Percentiles rank a stretch among this genome's conserved stretches.
Evolutionary conservation across 2,797 vertebrate species (phyloP).

Genomic region (Myotis pilosus): DNA sequence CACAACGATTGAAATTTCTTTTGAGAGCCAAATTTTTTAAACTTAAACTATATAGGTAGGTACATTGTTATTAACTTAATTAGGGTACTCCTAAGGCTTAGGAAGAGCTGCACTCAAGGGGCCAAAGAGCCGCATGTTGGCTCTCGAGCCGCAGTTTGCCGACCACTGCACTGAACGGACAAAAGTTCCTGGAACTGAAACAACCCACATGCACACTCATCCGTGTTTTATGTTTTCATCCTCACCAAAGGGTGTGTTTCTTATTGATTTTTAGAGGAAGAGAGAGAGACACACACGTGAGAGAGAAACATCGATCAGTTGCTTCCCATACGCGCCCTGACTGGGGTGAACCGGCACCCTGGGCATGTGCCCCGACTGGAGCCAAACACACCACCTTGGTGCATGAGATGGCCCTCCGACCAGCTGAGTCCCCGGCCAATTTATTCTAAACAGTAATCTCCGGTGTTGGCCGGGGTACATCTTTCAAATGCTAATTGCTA

Average conservation of each 20-base stretch:
- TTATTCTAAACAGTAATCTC: not conserved
- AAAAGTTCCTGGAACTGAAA: not conserved
- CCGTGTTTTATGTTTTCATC: not conserved
- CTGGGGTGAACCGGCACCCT: not conserved
- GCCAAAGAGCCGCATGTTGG: too few relatives aligned
- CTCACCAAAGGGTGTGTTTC: not conserved
- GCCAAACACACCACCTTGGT: not conserved
- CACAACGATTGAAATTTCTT: too few relatives aligned
- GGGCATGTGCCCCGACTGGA: not conserved
- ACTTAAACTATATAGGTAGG: too few relatives aligned
- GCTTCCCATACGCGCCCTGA: not conserved
- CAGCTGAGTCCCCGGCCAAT: not conserved
- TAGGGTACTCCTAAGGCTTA: too few relatives aligned
- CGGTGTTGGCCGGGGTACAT: not conserved
- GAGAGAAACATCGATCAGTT: not conserved
- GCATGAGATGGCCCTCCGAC: not conserved
- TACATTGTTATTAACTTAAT: too few relatives aligned
- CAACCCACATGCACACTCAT: not conserved
- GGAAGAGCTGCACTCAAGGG: too few relatives aligned
- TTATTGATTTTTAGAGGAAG: not conserved
- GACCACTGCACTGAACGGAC: not conserved
- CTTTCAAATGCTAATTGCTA: not conserved
- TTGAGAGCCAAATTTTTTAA: too few relatives aligned
- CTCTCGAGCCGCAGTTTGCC: too few relatives aligned
- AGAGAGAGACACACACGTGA: not conserved